Evolutionary conservation across 2,113 vertebrate species (phyloP).

Genomic region (Ardeotis arabs): DNA sequence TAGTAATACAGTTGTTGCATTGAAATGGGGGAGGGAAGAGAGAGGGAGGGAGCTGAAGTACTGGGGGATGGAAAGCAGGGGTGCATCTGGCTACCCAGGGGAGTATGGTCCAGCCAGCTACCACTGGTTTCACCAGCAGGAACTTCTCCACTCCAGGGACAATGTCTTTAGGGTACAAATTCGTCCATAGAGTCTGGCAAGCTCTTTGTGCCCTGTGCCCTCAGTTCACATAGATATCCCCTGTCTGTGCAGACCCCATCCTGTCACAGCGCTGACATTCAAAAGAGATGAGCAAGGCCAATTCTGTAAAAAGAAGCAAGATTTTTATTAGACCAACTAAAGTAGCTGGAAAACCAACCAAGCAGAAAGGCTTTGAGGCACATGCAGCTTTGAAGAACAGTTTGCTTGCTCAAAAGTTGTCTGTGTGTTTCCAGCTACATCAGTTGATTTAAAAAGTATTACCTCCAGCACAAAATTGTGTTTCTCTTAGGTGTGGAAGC

Average conservation of each 20-base stretch:
- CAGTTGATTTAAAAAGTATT: background rate
- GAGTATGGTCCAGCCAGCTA: background rate
- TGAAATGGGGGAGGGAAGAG: background rate
- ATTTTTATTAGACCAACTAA: background rate
- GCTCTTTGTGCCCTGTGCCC: background rate
- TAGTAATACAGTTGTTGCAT: background rate
- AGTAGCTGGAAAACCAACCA: background rate
- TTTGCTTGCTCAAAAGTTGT: background rate
- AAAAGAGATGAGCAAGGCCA: background rate
- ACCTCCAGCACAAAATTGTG: background rate
- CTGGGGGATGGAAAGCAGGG: background rate
- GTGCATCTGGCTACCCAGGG: background rate
- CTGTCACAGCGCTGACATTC: background rate
- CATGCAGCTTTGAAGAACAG: background rate
- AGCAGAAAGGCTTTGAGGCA: background rate
- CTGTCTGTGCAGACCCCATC: background rate
- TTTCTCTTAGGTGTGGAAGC: background rate
- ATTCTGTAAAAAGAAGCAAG: background rate
- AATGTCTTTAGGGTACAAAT: background rate
- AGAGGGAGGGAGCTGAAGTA: background rate
- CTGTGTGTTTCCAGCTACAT: background rate
- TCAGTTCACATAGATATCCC: background rate
- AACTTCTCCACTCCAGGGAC: background rate
- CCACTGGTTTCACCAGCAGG: background rate
- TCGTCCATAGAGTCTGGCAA: background rate